A percentile compares a stretch with the other conserved stretches of the same genome.
Evolutionary conservation across 2,113 vertebrate species (phyloP).

Genomic region (Castor canadensis): DNA sequence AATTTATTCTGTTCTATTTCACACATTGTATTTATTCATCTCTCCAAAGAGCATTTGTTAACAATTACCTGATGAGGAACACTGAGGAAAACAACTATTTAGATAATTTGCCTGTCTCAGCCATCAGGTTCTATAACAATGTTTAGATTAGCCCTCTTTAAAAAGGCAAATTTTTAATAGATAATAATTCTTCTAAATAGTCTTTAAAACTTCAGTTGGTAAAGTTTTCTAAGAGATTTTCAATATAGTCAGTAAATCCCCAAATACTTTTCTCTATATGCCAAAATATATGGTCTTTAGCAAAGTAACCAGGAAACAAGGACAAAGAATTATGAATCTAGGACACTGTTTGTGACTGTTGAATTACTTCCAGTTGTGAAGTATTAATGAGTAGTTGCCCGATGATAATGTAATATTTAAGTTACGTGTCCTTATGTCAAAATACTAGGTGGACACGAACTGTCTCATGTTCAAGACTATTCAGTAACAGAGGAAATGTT

Average conservation of each 20-base stretch:
- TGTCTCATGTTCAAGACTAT: not conserved
- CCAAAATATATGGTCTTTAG: not conserved
- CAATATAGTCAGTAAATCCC: not conserved
- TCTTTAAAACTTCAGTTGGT: not conserved
- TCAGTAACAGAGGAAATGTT: not conserved
- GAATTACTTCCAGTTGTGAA: constrained; percentile 43
- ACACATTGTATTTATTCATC: not conserved
- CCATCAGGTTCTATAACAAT: not conserved
- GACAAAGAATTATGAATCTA: not conserved
- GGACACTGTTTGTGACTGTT: not conserved
- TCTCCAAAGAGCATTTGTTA: not conserved
- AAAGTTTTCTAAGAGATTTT: not conserved
- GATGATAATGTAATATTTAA: constrained; percentile 28
- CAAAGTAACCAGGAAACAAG: constrained; percentile 32
- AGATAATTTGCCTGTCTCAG: not conserved
- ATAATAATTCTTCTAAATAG: not conserved
- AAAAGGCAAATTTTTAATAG: not conserved
- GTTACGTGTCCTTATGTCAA: constrained; percentile 19
- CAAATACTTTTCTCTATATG: not conserved
- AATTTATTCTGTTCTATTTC: not conserved
- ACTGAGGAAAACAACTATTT: not conserved
- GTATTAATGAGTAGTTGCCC: not conserved
- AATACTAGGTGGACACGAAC: not conserved
- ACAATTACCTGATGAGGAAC: not conserved
- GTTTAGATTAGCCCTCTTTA: not conserved